Percentiles rank a stretch among this genome's conserved stretches.
Conservation (phyloP, 2,888 invertebrate species). For the Chironomus riparius region DNA sequence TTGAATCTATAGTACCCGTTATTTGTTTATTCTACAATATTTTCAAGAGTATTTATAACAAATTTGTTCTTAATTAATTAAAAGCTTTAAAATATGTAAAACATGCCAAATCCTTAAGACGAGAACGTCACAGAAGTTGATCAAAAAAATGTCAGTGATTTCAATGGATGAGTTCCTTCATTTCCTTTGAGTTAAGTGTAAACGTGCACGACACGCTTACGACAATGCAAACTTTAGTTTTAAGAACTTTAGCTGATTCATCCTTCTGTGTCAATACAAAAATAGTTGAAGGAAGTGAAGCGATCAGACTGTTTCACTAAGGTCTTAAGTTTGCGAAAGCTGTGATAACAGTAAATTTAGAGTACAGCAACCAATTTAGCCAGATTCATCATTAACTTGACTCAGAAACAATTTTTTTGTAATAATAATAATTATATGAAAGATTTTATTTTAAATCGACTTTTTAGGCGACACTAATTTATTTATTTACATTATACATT, state of each 20-base stretch:
- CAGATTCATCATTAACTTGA: constrained; percentile 34
- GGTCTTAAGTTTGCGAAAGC: constrained; percentile 12
- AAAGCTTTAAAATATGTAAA: background rate
- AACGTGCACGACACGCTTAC: constrained; percentile 41
- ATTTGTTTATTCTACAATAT: background rate
- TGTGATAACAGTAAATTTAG: constrained; percentile 19
- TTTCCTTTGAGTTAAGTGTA: constrained; percentile 36
- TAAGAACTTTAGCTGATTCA: constrained; percentile 29
- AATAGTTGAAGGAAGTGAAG: background rate
- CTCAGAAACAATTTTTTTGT: no score
- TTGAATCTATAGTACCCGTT: no score
- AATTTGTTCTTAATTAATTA: background rate
- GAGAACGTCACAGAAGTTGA: background rate
- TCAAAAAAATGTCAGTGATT: constrained; percentile 30
- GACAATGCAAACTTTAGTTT: constrained; percentile 33
- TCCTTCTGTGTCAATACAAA: background rate
- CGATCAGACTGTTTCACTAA: background rate
- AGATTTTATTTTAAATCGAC: no score
- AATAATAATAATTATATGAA: no score
- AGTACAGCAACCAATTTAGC: background rate
- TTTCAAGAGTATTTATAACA: background rate
- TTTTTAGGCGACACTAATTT: no score
- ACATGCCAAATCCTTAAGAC: background rate
- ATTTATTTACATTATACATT: no score
- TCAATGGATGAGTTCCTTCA: constrained; percentile 41